phyloP scores from a whole-genome alignment of 2,113 vertebrate genomes.

The Ammospiza nelsoni region DNA sequence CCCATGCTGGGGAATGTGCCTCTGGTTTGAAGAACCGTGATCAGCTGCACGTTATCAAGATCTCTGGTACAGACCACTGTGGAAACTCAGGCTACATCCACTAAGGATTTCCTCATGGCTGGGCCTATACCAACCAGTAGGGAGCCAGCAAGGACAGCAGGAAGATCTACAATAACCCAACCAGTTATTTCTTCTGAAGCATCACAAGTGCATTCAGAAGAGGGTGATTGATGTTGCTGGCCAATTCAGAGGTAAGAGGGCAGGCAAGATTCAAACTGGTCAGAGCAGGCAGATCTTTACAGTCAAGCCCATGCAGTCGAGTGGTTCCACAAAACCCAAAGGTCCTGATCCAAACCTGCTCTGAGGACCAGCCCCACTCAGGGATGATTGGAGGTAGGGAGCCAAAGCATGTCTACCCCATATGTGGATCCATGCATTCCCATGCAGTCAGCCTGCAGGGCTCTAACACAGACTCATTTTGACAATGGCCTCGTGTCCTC shows the following conservation, averaged over 20 bases:
- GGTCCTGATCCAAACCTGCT: neutral
- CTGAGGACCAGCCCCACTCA: neutral
- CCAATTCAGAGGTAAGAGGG: neutral
- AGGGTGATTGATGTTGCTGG: neutral
- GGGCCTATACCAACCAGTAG: neutral
- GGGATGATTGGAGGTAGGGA: neutral
- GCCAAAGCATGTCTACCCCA: neutral
- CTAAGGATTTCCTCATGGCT: neutral
- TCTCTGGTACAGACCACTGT: neutral
- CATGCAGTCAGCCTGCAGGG: neutral
- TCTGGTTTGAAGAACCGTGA: neutral
- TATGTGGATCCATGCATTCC: accelerated
- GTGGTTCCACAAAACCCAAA: neutral
- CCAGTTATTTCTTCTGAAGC: neutral
- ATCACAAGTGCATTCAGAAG: neutral
- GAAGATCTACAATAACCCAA: neutral
- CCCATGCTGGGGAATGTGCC: neutral
- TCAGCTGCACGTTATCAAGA: neutral
- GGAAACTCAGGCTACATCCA: neutral
- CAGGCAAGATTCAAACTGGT: neutral
- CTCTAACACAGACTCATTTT: neutral
- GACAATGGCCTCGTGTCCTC: neutral
- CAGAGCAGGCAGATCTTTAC: neutral
- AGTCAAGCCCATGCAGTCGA: accelerated
- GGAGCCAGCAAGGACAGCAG: neutral